Conservation (phyloP, 2,113 vertebrate species). For the Catagonus wagneri region DNA sequence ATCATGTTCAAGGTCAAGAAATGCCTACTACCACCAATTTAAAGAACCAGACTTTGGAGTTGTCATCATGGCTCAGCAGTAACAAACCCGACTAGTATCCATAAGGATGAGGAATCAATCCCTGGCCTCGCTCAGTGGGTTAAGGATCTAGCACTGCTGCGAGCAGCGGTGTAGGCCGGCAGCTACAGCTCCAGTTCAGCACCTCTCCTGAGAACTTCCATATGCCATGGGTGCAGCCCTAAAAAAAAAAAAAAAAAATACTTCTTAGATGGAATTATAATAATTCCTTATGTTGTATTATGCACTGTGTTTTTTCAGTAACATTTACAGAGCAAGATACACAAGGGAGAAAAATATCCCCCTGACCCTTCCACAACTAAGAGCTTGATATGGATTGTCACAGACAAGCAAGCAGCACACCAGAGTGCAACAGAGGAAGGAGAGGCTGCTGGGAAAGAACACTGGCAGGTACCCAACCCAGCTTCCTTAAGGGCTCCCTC, state of each 20-base stretch:
- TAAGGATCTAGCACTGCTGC: too few species aligned
- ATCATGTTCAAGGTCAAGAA: neutral
- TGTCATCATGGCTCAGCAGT: too few species aligned
- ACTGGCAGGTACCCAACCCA: neutral
- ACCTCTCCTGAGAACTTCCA: too few species aligned
- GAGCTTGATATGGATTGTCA: neutral
- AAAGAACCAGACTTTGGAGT: neutral
- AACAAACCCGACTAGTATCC: too few species aligned
- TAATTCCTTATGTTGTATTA: neutral
- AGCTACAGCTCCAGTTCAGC: too few species aligned
- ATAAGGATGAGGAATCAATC: too few species aligned
- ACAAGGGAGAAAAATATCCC: neutral
- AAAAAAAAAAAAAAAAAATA: too few species aligned
- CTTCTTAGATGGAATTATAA: constrained; percentile 31
- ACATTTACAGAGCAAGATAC: neutral
- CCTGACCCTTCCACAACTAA: neutral
- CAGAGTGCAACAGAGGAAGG: neutral
- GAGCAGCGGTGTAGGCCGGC: too few species aligned
- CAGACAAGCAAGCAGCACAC: neutral
- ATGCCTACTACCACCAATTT: neutral
- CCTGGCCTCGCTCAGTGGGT: too few species aligned
- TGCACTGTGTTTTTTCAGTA: neutral
- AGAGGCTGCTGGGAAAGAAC: neutral
- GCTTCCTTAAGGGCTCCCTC: neutral
- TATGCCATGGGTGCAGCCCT: too few species aligned